Evolutionary conservation across 2,888 invertebrate genomes (phyloP), one percentile per base, ranked within the genome.

Genomic region (Hydrotaea diabolus): DNA sequence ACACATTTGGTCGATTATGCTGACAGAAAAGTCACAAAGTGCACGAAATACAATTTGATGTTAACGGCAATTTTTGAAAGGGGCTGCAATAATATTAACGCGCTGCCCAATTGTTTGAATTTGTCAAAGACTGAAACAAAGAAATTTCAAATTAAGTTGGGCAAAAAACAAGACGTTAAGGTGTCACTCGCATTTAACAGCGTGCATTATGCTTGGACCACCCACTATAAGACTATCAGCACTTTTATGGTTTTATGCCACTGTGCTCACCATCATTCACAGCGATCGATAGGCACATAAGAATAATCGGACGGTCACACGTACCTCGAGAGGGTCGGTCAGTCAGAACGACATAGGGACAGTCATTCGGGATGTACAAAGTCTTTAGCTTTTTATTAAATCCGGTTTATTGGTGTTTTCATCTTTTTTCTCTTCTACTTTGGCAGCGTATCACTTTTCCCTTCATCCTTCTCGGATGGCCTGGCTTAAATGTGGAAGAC

Each of bases 401-500:
- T 85, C 85, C 82, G 85, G 85, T 85, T 85, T 82, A 82, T 66
- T n/a, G 69, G 69, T 46, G 46, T 46, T 46, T 69, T n/a, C n/a
- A n/a, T n/a, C n/a, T n/a, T 69, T 17, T 46, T 46, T 59, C 2
- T 46, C 13, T 46, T 46, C 46, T 69, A 46, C 19, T 15, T 31
- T 11, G 1, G 7, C 59, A n/a, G 23, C 62, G 31, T 62, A 49
- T 2, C 36, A 62, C 23, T 23, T 23, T 59, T 57, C 5, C 23
- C 57, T 15, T 23, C 31, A 31, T 17, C 66, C 64, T 31, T 36
- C 36, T 17, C 36, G 39, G 21, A 15, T 46, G 21, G 11, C 39
- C 2, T 13, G 43, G 21, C 77, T 74, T 79, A 85, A 79, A 31
- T 31, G 9, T 82, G 75, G 62, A 85, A 85, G 73, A 57, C 79